phyloP scores from a whole-genome alignment of 2,797 vertebrate species.

The Pampus argenteus region DNA sequence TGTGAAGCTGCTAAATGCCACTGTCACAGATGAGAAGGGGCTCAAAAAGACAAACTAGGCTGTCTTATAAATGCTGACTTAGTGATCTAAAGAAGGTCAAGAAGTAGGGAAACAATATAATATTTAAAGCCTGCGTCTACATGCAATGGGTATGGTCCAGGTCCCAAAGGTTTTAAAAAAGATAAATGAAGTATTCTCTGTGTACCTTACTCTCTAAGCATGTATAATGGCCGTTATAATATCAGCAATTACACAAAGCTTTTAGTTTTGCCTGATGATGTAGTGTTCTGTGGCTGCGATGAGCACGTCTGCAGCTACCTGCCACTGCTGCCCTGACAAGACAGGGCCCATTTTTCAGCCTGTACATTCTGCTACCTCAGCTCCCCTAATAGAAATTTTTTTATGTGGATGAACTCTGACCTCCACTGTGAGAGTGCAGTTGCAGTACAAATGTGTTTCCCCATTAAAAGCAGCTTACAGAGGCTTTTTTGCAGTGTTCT shows the following conservation, averaged over 20 bases:
- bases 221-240: conserved; percentile 87
- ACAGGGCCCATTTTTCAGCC: conserved; percentile 88
- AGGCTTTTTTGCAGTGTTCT: conserved; percentile 80
- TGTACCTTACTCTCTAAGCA: conserved; percentile 81
- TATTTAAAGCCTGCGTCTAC: conserved; percentile 61
- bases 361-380: conserved; percentile 90
- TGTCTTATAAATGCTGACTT: too few relatives aligned
- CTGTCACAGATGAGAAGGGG: too few relatives aligned
- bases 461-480: conserved; percentile 91
- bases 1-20: too few relatives aligned
- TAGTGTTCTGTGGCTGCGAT: conserved; percentile 65
- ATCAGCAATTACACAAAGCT: conserved; percentile 84
- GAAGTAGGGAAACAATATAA: conserved; percentile 25
- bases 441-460: conserved; percentile 83
- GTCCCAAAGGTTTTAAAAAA: conserved; percentile 80
- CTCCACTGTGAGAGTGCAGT: conserved; percentile 79
- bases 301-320: conserved; percentile 79
- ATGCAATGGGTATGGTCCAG: conserved; percentile 61
- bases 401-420: conserved; percentile 84
- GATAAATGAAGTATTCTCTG: conserved; percentile 83
- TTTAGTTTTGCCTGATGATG: conserved; percentile 84
- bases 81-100: too few relatives aligned
- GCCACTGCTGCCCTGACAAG: conserved; percentile 80
- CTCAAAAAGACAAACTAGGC: too few relatives aligned
- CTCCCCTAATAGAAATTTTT: conserved; percentile 86